Conservation (phyloP, 2,888 invertebrate species). For the Apeira syringaria region DNA sequence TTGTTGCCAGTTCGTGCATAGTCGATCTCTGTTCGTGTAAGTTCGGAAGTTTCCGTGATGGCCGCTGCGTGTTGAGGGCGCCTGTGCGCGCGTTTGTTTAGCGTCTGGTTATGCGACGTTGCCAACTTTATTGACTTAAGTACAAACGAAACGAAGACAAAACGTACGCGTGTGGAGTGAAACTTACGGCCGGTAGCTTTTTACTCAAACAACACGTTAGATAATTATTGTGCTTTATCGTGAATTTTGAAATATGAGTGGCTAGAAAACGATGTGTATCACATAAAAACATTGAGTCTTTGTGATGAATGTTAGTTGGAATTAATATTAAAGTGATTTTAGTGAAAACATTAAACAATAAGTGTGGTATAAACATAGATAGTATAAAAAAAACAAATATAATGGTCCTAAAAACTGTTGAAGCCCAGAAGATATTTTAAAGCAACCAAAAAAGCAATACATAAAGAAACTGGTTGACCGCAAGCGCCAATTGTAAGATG, state of each 20-base stretch:
- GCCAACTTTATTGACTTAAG: constrained; percentile 82
- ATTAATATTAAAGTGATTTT: constrained; percentile 47
- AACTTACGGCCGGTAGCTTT: constrained; percentile 79
- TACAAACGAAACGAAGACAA: constrained; percentile 67
- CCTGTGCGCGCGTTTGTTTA: constrained; percentile 79
- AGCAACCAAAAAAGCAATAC: constrained; percentile 52
- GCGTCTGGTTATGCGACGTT: constrained; percentile 82
- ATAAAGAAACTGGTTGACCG: constrained; percentile 76
- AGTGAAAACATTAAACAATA: constrained; percentile 39
- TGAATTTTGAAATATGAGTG: constrained; percentile 35
- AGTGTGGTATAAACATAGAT: constrained; percentile 31
- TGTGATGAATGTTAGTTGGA: constrained; percentile 60
- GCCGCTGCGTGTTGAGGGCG: constrained; percentile 84
- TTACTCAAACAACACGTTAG: constrained; percentile 53
- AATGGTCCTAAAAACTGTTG: constrained; percentile 58
- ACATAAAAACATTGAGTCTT: constrained; percentile 59
- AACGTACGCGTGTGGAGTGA: constrained; percentile 80
- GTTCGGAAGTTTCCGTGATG: constrained; percentile 61
- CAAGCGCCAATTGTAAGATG: constrained; percentile 73
- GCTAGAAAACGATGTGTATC: constrained; percentile 48
- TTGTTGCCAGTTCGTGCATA: constrained; percentile 77
- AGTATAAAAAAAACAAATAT: constrained; percentile 41
- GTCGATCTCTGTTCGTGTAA: constrained; percentile 68
- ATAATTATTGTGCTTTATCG: constrained; percentile 50
- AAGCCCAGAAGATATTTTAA: constrained; percentile 50